Evolutionary conservation across 1,140 invertebrate genomes (phyloP).

Genomic region (Physella acuta): DNA sequence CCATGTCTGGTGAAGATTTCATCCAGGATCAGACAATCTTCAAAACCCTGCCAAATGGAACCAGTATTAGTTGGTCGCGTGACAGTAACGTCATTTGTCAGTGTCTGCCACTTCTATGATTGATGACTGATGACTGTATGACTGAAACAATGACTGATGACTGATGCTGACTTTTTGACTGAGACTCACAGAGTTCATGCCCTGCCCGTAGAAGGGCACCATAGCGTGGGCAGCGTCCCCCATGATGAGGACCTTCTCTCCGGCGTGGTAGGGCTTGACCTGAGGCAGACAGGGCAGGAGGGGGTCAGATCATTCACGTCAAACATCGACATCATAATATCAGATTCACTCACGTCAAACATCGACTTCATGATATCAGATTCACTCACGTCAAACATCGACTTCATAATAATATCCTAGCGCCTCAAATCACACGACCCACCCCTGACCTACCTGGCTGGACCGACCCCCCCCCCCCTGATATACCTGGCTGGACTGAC

Average conservation of each 20-base stretch:
- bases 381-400: too few relatives aligned
- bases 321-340: too few relatives aligned
- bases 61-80: not conserved
- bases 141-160: not conserved
- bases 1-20: not conserved
- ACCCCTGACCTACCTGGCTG: too few relatives aligned
- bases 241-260: conserved; percentile 76
- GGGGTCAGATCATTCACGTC: too few relatives aligned
- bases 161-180: not conserved
- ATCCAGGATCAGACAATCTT: conserved; percentile 5
- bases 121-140: not conserved
- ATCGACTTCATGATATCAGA: too few relatives aligned
- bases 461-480: too few relatives aligned
- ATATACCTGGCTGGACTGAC: too few relatives aligned
- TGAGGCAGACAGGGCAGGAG: too few relatives aligned
- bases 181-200: conserved; percentile 82
- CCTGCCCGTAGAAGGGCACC: conserved; percentile 98
- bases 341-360: too few relatives aligned
- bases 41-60: not conserved
- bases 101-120: not conserved
- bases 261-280: conserved; percentile 74
- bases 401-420: too few relatives aligned
- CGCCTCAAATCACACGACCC: too few relatives aligned
- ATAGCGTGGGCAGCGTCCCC: conserved; percentile 97
- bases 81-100: not conserved